Evolutionary conservation across 2,113 vertebrate species (phyloP).

Genomic region (Zosterops hypoxanthus): DNA sequence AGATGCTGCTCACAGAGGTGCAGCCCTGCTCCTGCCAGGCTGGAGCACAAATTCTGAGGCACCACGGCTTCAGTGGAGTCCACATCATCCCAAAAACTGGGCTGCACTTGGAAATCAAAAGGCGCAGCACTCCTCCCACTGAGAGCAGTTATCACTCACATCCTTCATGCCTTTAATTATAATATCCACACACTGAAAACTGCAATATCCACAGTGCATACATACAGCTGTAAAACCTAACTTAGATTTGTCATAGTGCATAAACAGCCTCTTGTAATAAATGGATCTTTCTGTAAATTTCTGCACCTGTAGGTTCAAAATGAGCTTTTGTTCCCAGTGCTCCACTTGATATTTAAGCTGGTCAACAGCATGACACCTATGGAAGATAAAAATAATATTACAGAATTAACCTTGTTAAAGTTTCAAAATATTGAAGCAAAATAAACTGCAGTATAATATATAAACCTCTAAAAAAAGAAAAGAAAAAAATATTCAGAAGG

Average conservation of each 20-base stretch:
- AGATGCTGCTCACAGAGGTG: fast-evolving
- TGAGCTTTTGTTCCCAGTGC: background rate
- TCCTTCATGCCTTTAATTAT: background rate
- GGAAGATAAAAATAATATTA: background rate
- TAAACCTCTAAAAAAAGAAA: background rate
- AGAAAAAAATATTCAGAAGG: background rate
- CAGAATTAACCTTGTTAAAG: background rate
- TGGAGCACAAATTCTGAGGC: background rate
- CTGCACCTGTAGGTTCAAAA: background rate
- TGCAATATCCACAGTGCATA: background rate
- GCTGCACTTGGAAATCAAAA: background rate
- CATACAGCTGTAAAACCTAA: background rate
- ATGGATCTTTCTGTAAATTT: background rate
- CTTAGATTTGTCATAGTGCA: background rate
- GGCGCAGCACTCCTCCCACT: background rate
- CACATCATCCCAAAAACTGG: background rate
- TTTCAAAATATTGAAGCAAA: background rate
- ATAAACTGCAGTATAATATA: background rate
- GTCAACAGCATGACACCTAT: background rate
- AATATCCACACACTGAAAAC: background rate
- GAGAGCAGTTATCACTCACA: background rate
- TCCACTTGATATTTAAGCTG: background rate
- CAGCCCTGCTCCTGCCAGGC: background rate
- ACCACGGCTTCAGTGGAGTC: background rate
- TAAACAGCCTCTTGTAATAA: background rate